A percentile compares a stretch with the other conserved stretches of the same genome.
These are phyloP conservation scores for Erethizon dorsatum DNA, from an alignment of 2,797 vertebrate genomes.

Conservation along the genomic window DNA sequence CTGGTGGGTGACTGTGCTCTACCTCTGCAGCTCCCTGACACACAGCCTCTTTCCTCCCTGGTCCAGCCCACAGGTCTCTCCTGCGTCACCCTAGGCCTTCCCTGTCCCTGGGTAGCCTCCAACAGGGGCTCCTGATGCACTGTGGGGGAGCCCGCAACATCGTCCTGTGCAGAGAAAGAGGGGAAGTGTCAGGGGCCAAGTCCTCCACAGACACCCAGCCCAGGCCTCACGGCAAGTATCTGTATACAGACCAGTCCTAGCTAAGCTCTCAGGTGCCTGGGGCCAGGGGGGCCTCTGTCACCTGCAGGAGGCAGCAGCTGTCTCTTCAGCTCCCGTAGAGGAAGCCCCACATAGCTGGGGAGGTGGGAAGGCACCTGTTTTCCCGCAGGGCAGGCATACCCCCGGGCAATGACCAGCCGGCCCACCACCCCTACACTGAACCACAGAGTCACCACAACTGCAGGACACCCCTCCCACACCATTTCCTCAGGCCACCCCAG, in stretches of 20 bases:
- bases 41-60: no score
- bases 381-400: neutral
- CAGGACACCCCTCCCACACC: neutral
- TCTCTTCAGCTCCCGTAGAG: neutral
- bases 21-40: neutral
- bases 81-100: neutral
- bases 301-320: neutral
- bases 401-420: neutral
- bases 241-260: neutral
- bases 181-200: neutral
- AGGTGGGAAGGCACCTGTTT: neutral
- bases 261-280: neutral
- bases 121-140: neutral
- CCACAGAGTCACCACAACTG: neutral
- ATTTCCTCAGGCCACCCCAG: neutral
- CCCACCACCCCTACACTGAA: neutral
- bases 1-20: neutral
- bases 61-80: neutral
- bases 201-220: neutral
- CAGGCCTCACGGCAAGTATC: neutral
- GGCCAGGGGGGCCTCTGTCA: neutral
- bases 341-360: neutral
- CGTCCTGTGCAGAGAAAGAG: neutral
- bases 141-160: neutral
- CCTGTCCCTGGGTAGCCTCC: neutral